Base-by-base conservation (phyloP, 1,140 invertebrate genomes). In the Chironomus tepperi region DNA sequence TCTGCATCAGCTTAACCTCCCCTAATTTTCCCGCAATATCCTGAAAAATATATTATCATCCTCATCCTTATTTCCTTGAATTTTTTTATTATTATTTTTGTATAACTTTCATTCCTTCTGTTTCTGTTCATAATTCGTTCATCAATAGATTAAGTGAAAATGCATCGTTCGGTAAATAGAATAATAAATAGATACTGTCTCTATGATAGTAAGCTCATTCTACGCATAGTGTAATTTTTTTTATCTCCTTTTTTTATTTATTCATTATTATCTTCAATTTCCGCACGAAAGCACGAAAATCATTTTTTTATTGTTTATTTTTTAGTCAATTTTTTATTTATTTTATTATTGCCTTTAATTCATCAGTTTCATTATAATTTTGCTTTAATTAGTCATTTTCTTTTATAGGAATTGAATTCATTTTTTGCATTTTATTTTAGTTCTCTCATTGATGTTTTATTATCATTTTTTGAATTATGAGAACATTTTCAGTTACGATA, bases 141-240 rank as follows among this genome's bases (percentile, higher is more conserved):
- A 34, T 34, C 24, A 34, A 5, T 34, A 34, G 24, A 34, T 34
- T 34, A 34, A 34, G 24, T 34, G 24, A 34, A 34, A 34, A 34
- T 34, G 24, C 24, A 34, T 34, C 24, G 24, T 34, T 34, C 10
- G 47, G 47, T 57, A 57, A 57, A 57, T 57, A 57, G 47, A n/a
- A 34, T 57, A 57, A 57, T 57, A 57, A 57, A 57, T 57, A 57
- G 47, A 57, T 57, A 57, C 47, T 57, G 47, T 57, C 12, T 57
- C 47, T 57, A 57, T 57, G 47, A 57, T 57, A 57, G 47, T 57
- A 57, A 57, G 47, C 47, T 57, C 47, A 57, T 57, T 57, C 47
- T 57, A 57, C 47, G 47, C 47, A 57, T 57, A 57, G 47, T 57
- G 47, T 57, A 57, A 57, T 57, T 57, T 15, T 57, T 57, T 47